These are phyloP conservation scores for Leptatherina wallacei DNA, from an alignment of 2,797 vertebrate species.

Conservation along the genomic window DNA sequence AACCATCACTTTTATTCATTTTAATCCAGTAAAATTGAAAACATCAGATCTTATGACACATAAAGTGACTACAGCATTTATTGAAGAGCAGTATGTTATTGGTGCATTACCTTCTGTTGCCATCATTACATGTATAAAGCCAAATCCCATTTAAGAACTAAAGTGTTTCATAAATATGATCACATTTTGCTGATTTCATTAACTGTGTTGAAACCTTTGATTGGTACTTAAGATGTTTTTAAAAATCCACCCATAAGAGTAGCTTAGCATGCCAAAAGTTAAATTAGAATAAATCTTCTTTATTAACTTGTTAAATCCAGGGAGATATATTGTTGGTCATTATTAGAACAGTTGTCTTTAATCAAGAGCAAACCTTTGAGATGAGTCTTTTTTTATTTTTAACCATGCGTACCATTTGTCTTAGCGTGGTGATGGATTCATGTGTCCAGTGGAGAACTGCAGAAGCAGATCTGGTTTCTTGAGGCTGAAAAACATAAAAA, in stretches of 20 bases:
- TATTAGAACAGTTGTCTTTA: too few species aligned
- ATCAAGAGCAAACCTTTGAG: not conserved
- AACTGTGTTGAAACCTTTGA: not conserved
- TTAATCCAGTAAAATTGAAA: not conserved
- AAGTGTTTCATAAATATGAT: too few species aligned
- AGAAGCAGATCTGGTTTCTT: conserved; percentile 24
- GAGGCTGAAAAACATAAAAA: conserved; percentile 45
- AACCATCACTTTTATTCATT: not conserved
- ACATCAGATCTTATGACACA: not conserved
- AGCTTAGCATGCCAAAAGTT: not conserved
- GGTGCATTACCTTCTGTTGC: too few species aligned
- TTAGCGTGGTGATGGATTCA: conserved; percentile 45
- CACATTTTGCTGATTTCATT: not conserved
- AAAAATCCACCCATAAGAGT: not conserved
- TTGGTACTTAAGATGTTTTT: not conserved
- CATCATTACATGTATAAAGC: not conserved
- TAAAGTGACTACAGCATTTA: not conserved
- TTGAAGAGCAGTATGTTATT: not conserved
- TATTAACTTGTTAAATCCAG: not conserved
- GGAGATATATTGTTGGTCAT: not conserved
- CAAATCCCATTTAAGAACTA: too few species aligned
- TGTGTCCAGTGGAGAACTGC: conserved; percentile 47
- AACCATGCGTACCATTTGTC: conserved; percentile 30
- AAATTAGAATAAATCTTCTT: not conserved
- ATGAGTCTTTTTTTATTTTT: not conserved